A percentile compares a stretch with the other conserved stretches of the same genome.
These are phyloP conservation scores for Polypedilum pembai DNA, from an alignment of 1,140 invertebrate genomes.

Conservation along the genomic window DNA sequence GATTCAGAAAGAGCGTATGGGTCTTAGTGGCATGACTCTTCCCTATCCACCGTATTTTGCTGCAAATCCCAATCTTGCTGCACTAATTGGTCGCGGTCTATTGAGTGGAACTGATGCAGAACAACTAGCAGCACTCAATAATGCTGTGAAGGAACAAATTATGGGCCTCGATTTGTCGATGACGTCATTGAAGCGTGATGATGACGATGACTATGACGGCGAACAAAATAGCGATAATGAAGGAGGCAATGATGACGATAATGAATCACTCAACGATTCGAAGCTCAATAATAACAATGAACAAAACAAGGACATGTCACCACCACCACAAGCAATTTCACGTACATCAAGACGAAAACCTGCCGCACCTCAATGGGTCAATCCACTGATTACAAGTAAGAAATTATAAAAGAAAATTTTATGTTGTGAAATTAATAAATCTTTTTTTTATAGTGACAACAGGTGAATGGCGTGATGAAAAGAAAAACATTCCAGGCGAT, in stretches of 20 bases:
- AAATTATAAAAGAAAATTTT: conserved; percentile 44
- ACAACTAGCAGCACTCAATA: conserved; percentile 45
- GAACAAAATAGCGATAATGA: conserved; percentile 40
- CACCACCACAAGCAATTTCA: conserved; percentile 37
- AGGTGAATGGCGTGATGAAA: conserved; percentile 34
- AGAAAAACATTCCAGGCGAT: conserved; percentile 41
- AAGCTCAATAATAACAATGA: conserved; percentile 48
- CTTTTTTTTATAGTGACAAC: not conserved
- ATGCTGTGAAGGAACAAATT: conserved; percentile 65
- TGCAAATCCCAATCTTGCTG: conserved; percentile 62
- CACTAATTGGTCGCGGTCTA: conserved; percentile 57
- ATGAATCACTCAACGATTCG: conserved; percentile 57
- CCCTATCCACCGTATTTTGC: conserved; percentile 69
- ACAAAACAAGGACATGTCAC: conserved; percentile 48
- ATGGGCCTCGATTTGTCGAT: conserved; percentile 74
- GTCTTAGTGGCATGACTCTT: conserved; percentile 59
- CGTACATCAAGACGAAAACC: conserved; percentile 66
- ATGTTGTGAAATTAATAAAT: conserved; percentile 31
- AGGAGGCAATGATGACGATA: conserved; percentile 60
- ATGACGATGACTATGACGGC: conserved; percentile 61
- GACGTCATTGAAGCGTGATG: conserved; percentile 65
- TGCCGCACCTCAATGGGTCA: conserved; percentile 93
- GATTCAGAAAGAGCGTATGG: conserved; percentile 73
- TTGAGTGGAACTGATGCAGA: conserved; percentile 46
- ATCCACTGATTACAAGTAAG: conserved; percentile 49